Base-by-base conservation (phyloP, 64 coral and sea anemone species). In the Montipora foliosa region DNA sequence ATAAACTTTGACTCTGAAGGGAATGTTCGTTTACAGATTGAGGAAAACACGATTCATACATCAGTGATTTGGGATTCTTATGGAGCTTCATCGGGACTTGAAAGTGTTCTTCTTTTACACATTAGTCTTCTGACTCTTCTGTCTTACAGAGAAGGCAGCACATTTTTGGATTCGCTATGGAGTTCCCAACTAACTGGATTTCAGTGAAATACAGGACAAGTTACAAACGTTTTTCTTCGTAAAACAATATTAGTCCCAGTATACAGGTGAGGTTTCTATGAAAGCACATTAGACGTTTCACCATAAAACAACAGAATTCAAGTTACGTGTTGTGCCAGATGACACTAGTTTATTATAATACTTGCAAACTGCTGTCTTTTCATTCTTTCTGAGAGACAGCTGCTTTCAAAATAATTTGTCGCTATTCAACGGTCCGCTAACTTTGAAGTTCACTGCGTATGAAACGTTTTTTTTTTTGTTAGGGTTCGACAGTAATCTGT, bases 351-450 rank as follows among this genome's bases (percentile, higher is more conserved):
- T 67, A 67, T 84, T 12, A 21, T 0, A 44, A 48, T 4, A 48
- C 14, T 15, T 84, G 16, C 66, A 47, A 47, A 71, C 44, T 11
- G n/a, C 67, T 71, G 60, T 47, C 68, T 49, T 70, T 24, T 9
- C 68, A 21, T 24, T 84, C 58, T 84, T 86, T 24, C 15, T 67
- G 12, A 64, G 8, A 49, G 44, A 22, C 6, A 51, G 66, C 44
- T 71, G n/a, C 44, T 15, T 50, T 44, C 47, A 86, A 86, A 86
- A 48, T 47, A 15, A 71, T 86, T 67, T 50, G 46, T 48, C 24
- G 45, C 3, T 47, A 49, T 82, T 67, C 21, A 64, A 47, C 60
- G 66, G 52, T 60, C 55, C 29, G 60, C 64, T 86, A n/a, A 22
- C 66, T 72, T 67, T 46, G 15, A 2, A 21, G 4, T 68, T n/a